Base-by-base conservation (phyloP, 1,140 invertebrate species). In the Ctenoplectra terminalis region DNA sequence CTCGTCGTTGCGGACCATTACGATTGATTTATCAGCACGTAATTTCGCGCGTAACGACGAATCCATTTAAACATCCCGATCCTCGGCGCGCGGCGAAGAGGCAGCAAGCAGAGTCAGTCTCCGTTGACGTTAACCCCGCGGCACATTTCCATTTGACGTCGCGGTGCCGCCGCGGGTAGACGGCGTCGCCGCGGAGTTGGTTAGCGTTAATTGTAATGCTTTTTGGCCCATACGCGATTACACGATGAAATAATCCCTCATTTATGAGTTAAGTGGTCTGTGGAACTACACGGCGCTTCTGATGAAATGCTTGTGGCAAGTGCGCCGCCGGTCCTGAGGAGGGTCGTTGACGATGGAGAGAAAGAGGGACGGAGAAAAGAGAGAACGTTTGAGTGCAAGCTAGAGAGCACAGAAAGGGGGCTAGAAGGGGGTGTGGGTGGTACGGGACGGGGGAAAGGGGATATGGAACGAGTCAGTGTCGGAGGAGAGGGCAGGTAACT, bases 241-340 rank as follows among this genome's bases (percentile, higher is more conserved):
- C 91, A 91, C 89, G 90, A 92, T 93, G 92, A 92, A 93, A 93
- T 93, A 93, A 93, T 93, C 90, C 91, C 90, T 92, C 92, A 92
- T 93, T 93, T 92, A 93, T 92, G 91, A 93, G 92, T 92, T 92
- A 93, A 93, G 92, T 93, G 91, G 92, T 93, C 92, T 92, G 91
- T 93, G 90, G 90, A 92, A 91, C 90, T 92, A 87, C 82, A 90
- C 88, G 90, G 89, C 90, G 91, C 91, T 93, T 93, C 92, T 93
- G 90, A 93, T 93, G 91, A 92, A 93, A 93, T 91, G 90, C 91
- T 92, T 90, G 90, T 90, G 89, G 89, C 87, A 88, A 91, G 89
- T 90, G 86, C 76, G 85, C 82, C 82, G 85, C 81, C 79, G 87
- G 86, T 87, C 82, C 86, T 88, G 90, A 90, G 86, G 87, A 87